Conservation (phyloP, 2,797 vertebrate genomes). For the Pseudochirops corinnae region DNA sequence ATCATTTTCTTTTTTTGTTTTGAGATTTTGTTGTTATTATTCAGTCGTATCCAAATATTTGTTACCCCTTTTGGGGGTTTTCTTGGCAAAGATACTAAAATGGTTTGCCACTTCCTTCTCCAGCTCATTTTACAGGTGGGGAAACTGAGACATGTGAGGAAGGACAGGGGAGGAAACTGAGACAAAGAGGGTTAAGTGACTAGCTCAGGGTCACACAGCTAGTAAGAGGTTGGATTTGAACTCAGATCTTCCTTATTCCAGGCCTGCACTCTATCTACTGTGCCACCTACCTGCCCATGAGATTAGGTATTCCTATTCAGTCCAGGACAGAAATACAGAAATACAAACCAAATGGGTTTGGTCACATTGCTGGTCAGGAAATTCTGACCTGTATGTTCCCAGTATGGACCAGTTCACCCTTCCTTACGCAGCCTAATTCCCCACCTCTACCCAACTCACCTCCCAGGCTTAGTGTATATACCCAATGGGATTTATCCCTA, state of each 20-base stretch:
- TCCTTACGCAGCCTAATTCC: not conserved
- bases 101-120: not conserved
- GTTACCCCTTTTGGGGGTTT: not conserved
- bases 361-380: not conserved
- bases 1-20: not conserved
- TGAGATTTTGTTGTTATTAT: not conserved
- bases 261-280: not conserved
- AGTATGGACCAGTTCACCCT: not conserved
- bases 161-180: not conserved
- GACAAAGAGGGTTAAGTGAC: not conserved
- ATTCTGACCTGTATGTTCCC: not conserved
- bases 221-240: not conserved
- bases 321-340: not conserved
- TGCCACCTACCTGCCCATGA: not conserved
- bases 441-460: too few species aligned
- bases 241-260: not conserved
- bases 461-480: not conserved
- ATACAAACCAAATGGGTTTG: not conserved
- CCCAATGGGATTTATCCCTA: not conserved
- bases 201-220: not conserved
- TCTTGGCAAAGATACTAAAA: not conserved
- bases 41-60: not conserved
- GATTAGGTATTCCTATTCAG: not conserved
- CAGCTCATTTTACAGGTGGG: not conserved
- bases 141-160: not conserved